A percentile compares a stretch with the other conserved stretches of the same genome.
These are phyloP conservation scores for Temnopleurus reevesii DNA, from an alignment of 53 echinoderm and acorn worm species.

Conservation along the genomic window DNA sequence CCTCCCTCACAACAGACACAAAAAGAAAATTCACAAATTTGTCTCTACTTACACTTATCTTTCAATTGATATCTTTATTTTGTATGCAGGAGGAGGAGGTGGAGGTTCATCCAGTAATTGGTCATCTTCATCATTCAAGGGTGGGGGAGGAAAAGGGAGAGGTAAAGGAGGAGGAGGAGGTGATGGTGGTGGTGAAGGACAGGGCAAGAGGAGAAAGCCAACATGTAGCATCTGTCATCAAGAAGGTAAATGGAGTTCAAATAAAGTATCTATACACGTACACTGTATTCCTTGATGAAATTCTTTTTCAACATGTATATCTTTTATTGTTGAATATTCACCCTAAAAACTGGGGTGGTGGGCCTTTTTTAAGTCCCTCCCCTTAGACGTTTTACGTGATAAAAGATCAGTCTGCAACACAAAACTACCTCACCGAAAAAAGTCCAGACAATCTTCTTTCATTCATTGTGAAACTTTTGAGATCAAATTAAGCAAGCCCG, in stretches of 20 bases:
- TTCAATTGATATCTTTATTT: too few relatives aligned
- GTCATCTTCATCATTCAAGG: constrained; percentile 23
- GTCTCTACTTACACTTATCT: too few relatives aligned
- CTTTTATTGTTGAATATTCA: neutral
- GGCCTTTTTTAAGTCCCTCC: neutral
- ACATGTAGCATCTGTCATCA: constrained; percentile 78
- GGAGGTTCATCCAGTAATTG: neutral
- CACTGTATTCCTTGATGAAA: neutral
- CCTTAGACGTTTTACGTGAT: too few relatives aligned
- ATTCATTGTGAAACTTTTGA: too few relatives aligned
- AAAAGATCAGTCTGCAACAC: too few relatives aligned
- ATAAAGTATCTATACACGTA: too few relatives aligned
- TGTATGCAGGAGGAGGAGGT: neutral
- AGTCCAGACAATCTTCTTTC: too few relatives aligned
- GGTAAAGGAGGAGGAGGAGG: constrained; percentile 45
- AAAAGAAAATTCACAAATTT: too few relatives aligned
- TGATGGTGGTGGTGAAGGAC: constrained; percentile 52
- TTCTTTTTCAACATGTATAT: too few relatives aligned
- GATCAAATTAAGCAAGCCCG: too few relatives aligned
- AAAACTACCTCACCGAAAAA: too few relatives aligned
- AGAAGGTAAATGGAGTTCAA: constrained; percentile 77
- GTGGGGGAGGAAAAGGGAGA: constrained; percentile 54
- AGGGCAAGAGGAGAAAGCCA: constrained; percentile 70
- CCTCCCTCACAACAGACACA: too few relatives aligned
- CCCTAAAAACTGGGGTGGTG: neutral